Base-by-base conservation (phyloP, 2,113 vertebrate genomes). In the Pycnonotus jocosus region DNA sequence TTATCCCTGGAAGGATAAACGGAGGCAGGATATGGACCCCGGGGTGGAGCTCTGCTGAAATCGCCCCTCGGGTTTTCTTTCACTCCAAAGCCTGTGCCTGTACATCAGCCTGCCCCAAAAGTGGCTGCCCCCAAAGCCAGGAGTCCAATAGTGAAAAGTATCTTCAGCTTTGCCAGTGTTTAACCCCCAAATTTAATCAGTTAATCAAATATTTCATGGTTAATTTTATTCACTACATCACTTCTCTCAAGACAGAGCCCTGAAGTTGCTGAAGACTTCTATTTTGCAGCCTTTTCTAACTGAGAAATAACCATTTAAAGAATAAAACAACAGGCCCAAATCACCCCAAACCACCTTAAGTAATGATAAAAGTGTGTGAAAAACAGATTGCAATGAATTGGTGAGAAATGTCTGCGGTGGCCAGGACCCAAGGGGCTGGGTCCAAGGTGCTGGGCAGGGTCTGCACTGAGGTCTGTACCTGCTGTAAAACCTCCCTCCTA, bases 361-460 rank as follows among this genome's bases (percentile, higher is more conserved):
- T 14, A 56, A 33, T 5, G 23, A 20, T 9, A 5, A 0, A 28
- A 9, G 6, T 5, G 4, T 7, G 20, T n/a, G n/a, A 30, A 50
- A 16, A 57, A 0, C 25, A 61, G 15, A 53, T 44, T 53, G 64
- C 12, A 69, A 9, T 45, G 54, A 33, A 45, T 6, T 37, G 45
- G 45, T 69, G 62, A 61, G 64, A 16, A 38, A 60, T 28, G 38
- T 19, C 33, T 69, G 38, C 53, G 72, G 23, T 60, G 53, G 35
- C 38, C 56, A 82, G 45, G 45, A 42, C 37, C 15, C 24, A 28
- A 12, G 1, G 8, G 28, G 25, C 6, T 0, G 2, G 15, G 27
- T 45, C 25, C 77, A 37, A 44, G 71, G 54, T 30, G 42, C 78
- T 33, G 66, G 45, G 45, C 31, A 42, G 33, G 61, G 37, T 66